Evolutionary conservation across 2,888 invertebrate genomes (phyloP).

Genomic region (Nomada goodeniana): DNA sequence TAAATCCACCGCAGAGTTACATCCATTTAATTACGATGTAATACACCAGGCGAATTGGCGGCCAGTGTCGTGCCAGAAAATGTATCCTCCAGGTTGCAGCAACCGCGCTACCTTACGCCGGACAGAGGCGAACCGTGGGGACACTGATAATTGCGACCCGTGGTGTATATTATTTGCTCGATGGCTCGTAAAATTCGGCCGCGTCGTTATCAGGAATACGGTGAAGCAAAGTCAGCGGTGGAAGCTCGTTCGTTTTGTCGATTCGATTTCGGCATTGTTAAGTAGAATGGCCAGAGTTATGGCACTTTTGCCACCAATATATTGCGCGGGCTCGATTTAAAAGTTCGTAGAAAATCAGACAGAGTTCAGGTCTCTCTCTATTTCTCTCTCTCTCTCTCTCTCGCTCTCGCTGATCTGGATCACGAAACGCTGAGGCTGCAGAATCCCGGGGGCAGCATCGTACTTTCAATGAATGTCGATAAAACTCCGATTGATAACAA

Average conservation of each 20-base stretch:
- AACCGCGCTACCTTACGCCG: not conserved
- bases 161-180: constrained; percentile 20
- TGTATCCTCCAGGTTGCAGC: not conserved
- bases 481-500: constrained; percentile 72
- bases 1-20: not conserved
- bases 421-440: constrained; percentile 63
- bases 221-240: not conserved
- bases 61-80: not conserved
- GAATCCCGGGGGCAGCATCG: constrained; percentile 59
- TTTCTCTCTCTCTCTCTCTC: not conserved
- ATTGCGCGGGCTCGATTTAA: constrained; percentile 56
- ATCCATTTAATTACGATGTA: not conserved
- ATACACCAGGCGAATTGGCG: not conserved
- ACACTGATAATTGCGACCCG: constrained; percentile 42
- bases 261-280: constrained; percentile 55
- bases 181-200: constrained; percentile 24
- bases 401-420: constrained; percentile 45
- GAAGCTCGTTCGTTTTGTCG: constrained; percentile 39
- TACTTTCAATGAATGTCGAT: constrained; percentile 68
- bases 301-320: constrained; percentile 56
- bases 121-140: not conserved
- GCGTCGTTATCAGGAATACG: not conserved
- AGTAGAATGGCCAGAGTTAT: constrained; percentile 62
- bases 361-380: constrained; percentile 37
- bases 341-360: constrained; percentile 56